Evolutionary conservation across 2,797 vertebrate species (phyloP).

Genomic region (Miichthys miiuy): DNA sequence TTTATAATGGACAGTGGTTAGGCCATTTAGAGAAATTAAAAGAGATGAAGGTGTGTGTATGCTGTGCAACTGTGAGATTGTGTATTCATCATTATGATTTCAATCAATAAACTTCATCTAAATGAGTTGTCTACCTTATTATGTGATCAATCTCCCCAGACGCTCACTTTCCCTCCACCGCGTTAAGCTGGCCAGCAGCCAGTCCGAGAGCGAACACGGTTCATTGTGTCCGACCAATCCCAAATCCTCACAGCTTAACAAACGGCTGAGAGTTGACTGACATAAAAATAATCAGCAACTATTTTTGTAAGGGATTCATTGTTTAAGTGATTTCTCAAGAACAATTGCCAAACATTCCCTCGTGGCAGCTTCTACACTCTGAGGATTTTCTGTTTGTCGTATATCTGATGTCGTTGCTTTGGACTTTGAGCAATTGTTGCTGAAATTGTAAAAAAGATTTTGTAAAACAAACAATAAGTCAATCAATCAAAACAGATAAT

Average conservation of each 20-base stretch:
- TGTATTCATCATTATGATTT: slow-evolving; percentile 7
- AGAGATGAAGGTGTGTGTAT: slow-evolving; percentile 2
- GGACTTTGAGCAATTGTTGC: neutral
- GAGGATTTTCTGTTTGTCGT: slow-evolving; percentile 3
- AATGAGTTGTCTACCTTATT: slow-evolving; percentile 26
- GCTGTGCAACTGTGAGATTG: neutral
- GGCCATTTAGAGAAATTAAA: slow-evolving; percentile 29
- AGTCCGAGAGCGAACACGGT: slow-evolving; percentile 37
- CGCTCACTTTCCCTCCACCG: neutral
- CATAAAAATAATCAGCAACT: slow-evolving; percentile 14
- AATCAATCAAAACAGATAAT: neutral
- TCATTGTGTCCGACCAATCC: slow-evolving; percentile 50
- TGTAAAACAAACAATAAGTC: neutral
- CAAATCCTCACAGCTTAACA: slow-evolving; percentile 52
- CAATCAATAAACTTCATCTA: slow-evolving; percentile 39
- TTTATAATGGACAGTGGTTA: slow-evolving; percentile 30
- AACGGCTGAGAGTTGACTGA: slow-evolving; percentile 13
- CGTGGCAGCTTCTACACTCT: neutral
- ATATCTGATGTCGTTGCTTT: no score
- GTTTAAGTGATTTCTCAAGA: neutral
- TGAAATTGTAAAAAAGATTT: neutral
- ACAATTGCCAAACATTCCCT: neutral
- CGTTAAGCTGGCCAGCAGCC: slow-evolving; percentile 20
- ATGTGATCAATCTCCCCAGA: slow-evolving; percentile 34
- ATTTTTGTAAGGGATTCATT: neutral